These are phyloP conservation scores for Diarsia dahlii DNA, from an alignment of 2,888 invertebrate genomes.

Conservation along the genomic window DNA sequence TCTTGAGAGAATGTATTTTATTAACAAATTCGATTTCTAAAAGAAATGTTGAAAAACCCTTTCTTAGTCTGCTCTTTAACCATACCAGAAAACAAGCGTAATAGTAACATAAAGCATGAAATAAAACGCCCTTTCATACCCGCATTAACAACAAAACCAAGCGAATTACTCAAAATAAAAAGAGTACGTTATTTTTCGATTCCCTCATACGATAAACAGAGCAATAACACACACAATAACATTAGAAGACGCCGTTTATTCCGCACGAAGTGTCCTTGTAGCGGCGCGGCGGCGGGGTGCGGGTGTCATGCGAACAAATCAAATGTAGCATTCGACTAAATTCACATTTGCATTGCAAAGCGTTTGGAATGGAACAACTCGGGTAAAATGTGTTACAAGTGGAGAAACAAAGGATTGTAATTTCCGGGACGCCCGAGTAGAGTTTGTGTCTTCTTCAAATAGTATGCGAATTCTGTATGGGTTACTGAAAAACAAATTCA, in stretches of 20 bases:
- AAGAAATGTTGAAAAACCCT: not conserved
- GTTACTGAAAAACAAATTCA: constrained; percentile 12
- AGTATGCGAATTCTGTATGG: not conserved
- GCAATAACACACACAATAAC: constrained; percentile 51
- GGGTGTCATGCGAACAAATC: constrained; percentile 54
- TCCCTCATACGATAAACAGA: constrained; percentile 26
- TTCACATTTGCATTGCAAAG: constrained; percentile 63
- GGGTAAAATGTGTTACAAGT: constrained; percentile 54
- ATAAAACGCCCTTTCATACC: constrained; percentile 12
- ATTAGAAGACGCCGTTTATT: constrained; percentile 45
- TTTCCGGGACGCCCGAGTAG: constrained; percentile 32
- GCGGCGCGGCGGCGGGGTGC: constrained; percentile 25
- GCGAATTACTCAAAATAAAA: constrained; percentile 21
- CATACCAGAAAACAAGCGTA: not conserved
- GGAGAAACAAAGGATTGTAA: constrained; percentile 56
- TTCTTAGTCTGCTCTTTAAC: not conserved
- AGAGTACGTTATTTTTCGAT: constrained; percentile 14
- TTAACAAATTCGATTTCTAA: not conserved
- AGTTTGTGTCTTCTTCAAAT: constrained; percentile 35
- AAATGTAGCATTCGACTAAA: constrained; percentile 59
- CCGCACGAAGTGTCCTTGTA: constrained; percentile 59
- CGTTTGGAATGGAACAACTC: constrained; percentile 36
- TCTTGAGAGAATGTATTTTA: not conserved
- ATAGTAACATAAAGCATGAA: not conserved
- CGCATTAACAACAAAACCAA: constrained; percentile 24